These are phyloP conservation scores for Enchytraeus crypticus DNA, from an alignment of 2,888 invertebrate genomes.

Conservation along the genomic window DNA sequence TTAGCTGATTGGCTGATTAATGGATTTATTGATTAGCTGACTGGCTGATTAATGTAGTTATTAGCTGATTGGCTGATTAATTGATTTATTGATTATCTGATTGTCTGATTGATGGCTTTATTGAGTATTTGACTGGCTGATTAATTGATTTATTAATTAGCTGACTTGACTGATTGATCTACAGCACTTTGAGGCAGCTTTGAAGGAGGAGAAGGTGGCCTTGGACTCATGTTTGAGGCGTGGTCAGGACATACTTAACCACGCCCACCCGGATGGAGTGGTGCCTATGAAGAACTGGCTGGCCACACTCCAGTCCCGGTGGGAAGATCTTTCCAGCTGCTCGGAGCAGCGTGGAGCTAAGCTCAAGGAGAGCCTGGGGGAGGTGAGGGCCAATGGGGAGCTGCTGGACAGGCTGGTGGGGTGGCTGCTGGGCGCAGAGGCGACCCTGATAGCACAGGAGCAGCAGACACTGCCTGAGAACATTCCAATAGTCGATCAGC, in stretches of 20 bases:
- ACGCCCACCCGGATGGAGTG: conserved; percentile 92
- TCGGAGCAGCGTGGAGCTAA: conserved; percentile 59
- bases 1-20: no score
- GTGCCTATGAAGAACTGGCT: conserved; percentile 98
- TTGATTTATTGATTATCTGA: no score
- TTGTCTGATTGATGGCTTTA: no score
- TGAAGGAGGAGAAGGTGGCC: conserved; percentile 67
- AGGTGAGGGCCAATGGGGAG: conserved; percentile 72
- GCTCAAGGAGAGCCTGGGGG: conserved; percentile 69
- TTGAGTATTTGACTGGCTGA: no score
- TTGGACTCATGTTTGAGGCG: conserved; percentile 62
- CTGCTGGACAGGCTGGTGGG: conserved; percentile 83
- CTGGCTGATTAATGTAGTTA: no score
- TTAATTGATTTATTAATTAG: no score
- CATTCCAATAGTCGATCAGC: conserved; percentile 69
- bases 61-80: no score
- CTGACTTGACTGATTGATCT: not conserved
- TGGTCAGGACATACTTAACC: conserved; percentile 76
- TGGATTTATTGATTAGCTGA: no score
- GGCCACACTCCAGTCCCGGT: conserved; percentile 75
- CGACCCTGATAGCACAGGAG: conserved; percentile 70
- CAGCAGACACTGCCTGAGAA: conserved; percentile 83
- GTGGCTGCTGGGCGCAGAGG: conserved; percentile 82
- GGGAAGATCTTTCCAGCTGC: conserved; percentile 77
- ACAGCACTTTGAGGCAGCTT: not conserved